Base-by-base conservation (phyloP, 2,888 invertebrate species). In the Tachystola acroxantha region DNA sequence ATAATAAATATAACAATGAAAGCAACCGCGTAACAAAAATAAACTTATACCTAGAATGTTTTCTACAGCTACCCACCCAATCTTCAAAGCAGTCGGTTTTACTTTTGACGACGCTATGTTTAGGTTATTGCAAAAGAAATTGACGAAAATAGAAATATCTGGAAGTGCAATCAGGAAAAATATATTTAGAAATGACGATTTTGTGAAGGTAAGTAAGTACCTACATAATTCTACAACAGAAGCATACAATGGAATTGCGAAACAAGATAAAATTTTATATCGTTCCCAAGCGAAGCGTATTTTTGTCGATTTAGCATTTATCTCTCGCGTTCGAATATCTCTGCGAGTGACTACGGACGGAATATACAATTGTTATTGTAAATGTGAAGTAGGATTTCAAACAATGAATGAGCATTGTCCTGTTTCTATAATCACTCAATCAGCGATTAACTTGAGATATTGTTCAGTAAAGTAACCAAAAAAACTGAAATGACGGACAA, bases 401-500 rank as follows among this genome's bases (percentile, higher is more conserved):
- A 24, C 24, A 24, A 24, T 24, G 24, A 24, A 16, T 29, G 9
- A 32, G 20, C 19, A 27, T 34, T 10, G 19, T 9, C 7, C 29
- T 14, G 20, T 32, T 32, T 2, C 9, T n/a, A 31, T 31, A 39
- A 32, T 16, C 35, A 31, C 29, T 32, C 20, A 26, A 35, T 34
- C 19, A 10, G 31, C 35, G 28, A 25, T 36, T 36, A 36, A 32
- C 33, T 29, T 25, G 24, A 35, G 32, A 35, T 32, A 39, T 32
- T 35, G 11, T 31, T 27, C 4, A 24, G 24, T 20, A 20, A 35
- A 32, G 14, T 10, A 29, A 29, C 25, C 12, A 39, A 6, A 22
- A 39, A 36, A 55, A 60, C 51, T 53, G 46, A 57, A 63, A 63
- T 66, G 64, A 62, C 57, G 64, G 64, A 64, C 69, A 69, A 75